A percentile compares a stretch with the other conserved stretches of the same genome.
Evolutionary conservation across 2,888 invertebrate species (phyloP).

Genomic region (Ichneumoninae sp.): DNA sequence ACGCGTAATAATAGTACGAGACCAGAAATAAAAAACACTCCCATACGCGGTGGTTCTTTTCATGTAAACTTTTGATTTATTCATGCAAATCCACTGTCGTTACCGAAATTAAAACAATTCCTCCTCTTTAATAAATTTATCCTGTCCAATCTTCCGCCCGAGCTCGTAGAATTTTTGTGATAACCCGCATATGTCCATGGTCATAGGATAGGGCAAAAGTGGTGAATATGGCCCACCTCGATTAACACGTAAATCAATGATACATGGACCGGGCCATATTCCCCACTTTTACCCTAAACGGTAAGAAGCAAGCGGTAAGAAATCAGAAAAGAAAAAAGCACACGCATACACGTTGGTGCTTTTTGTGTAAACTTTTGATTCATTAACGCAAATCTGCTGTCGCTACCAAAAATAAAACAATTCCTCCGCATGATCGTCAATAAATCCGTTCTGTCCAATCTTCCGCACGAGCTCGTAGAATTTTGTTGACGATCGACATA

Average conservation of each 20-base stretch:
- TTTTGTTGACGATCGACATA: not conserved
- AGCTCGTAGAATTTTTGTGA: not conserved
- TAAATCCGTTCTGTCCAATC: not conserved
- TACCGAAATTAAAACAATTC: too few species aligned
- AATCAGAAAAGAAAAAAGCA: too few species aligned
- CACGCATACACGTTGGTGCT: too few species aligned
- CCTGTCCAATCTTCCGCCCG: not conserved
- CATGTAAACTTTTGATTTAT: too few species aligned
- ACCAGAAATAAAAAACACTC: not conserved
- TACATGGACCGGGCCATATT: too few species aligned
- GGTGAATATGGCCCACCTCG: too few species aligned
- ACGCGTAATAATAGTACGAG: conserved; percentile 15
- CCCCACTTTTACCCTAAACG: not conserved
- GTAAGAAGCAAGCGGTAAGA: not conserved
- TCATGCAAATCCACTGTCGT: too few species aligned
- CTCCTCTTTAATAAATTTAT: too few species aligned
- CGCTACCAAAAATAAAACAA: not conserved
- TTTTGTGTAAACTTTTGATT: not conserved
- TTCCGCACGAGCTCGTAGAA: not conserved
- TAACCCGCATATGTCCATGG: not conserved
- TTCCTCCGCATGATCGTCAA: not conserved
- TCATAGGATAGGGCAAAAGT: not conserved
- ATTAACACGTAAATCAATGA: too few species aligned
- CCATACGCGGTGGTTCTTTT: not conserved
- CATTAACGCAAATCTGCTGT: not conserved